Base-by-base conservation (phyloP, 2,113 vertebrate species). In the Callithrix jacchus region DNA sequence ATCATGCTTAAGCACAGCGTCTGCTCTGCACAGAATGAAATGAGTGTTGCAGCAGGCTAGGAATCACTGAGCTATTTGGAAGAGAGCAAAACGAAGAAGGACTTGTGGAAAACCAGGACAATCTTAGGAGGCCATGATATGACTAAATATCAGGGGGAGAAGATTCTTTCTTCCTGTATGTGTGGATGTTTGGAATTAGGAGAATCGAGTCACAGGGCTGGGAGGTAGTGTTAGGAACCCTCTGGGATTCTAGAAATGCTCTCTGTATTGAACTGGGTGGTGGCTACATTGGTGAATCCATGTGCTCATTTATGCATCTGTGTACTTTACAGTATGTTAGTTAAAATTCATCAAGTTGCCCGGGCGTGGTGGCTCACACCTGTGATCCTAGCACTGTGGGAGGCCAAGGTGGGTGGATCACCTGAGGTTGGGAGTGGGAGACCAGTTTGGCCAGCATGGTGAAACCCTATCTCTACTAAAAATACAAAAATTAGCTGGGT, bases 271-370 rank as follows among this genome's bases (percentile, higher is more conserved):
- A 42, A 64, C 30, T 66, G 54, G 32, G 18, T 74, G 10, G 11
- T 45, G 84, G 49, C 49, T 47, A 84, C 12, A 8, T 35, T 66
- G 89, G 20, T 37, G n/a, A 92, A 35, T 32, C 16, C 5, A 2
- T 61, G 6, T 52, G 64, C 79, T 81, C 87, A 66, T 82, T 85
- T 30, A 6, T 11, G 40, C 70, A 47, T 82, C 73, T 40, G 18
- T 71, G 37, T 4, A 66, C 35, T 35, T 92, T 37, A 32, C 2
- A 42, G 35, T 35, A 52, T 30, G 8, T 40, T 42, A 35, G 42
- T 81, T 35, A 71, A 89, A 71, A 93, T 74, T 18, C 47, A 74
- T 87, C 52, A 79, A 70, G 47, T 30, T 66, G 52, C 52, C 49
- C 4, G 14, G 52, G 52, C 1, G 16, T 0, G 3, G 16, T 52